Percentiles rank a stretch among this genome's conserved stretches.
Conservation (phyloP, 1,140 invertebrate genomes). For the Leucophenga varia region DNA sequence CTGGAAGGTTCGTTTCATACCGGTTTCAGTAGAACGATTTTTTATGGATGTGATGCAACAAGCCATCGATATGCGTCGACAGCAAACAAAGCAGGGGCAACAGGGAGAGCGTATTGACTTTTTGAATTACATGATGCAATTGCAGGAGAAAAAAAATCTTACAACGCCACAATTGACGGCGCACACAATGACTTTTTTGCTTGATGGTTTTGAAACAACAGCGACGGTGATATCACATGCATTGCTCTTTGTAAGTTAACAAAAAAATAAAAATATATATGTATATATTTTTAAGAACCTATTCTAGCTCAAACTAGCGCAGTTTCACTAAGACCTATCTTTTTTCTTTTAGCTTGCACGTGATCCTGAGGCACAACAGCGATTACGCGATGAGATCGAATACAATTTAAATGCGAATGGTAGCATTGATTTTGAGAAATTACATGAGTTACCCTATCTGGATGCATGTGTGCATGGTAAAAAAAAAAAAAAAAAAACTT, state of each 20-base stretch:
- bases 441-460: slow-evolving; percentile 34
- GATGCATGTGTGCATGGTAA: slow-evolving; percentile 44
- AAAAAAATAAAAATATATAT: too few relatives aligned
- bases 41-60: slow-evolving; percentile 41
- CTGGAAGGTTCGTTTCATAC: slow-evolving; percentile 29
- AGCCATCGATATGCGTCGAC: slow-evolving; percentile 38
- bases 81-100: slow-evolving; percentile 23
- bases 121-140: slow-evolving; percentile 47
- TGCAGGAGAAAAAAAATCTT: slow-evolving; percentile 41
- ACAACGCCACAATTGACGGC: slow-evolving; percentile 20
- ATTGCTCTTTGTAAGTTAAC: slow-evolving; percentile 21
- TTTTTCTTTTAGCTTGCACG: slow-evolving; percentile 21
- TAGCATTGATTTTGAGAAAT: slow-evolving; percentile 30
- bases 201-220: slow-evolving; percentile 50
- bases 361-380: slow-evolving; percentile 21
- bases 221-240: slow-evolving; percentile 26
- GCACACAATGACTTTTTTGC: slow-evolving; percentile 37
- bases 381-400: slow-evolving; percentile 46
- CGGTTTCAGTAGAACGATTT: slow-evolving; percentile 30
- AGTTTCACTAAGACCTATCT: neutral
- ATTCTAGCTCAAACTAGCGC: neutral
- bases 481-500: neutral
- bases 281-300: neutral
- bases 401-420: slow-evolving; percentile 20
- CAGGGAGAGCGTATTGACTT: slow-evolving; percentile 45